A percentile compares a stretch with the other conserved stretches of the same genome.
Conservation (phyloP, 2,113 vertebrate genomes). For the Lanius collurio region DNA sequence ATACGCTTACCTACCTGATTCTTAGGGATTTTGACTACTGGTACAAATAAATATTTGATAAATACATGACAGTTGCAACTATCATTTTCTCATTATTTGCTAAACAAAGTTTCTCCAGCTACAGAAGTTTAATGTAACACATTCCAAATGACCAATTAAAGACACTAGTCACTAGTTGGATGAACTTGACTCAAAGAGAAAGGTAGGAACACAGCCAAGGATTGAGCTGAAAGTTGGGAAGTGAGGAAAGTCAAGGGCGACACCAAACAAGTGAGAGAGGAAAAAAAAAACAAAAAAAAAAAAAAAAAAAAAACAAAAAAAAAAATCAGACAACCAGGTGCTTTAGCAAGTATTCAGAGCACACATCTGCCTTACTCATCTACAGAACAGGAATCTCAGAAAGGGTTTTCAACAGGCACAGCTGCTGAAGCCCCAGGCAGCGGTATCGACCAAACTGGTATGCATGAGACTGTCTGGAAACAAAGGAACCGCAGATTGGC, state of each 20-base stretch:
- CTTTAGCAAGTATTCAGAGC: background rate
- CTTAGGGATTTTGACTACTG: background rate
- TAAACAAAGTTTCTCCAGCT: background rate
- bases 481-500: background rate
- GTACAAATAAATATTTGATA: background rate
- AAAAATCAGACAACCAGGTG: background rate
- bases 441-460: background rate
- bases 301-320: too few relatives aligned
- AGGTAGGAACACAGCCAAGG: background rate
- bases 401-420: background rate
- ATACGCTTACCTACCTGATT: background rate
- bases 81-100: background rate
- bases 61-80: background rate
- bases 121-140: background rate
- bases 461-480: background rate
- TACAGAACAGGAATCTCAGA: background rate
- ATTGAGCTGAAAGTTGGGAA: background rate
- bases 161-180: background rate
- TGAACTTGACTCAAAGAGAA: rapidly evolving
- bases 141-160: background rate
- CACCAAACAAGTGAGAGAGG: background rate
- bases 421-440: background rate
- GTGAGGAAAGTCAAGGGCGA: background rate
- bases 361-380: background rate
- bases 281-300: too few relatives aligned